These are phyloP conservation scores for Melanotus villosus DNA, from an alignment of 2,888 invertebrate species.

Conservation along the genomic window DNA sequence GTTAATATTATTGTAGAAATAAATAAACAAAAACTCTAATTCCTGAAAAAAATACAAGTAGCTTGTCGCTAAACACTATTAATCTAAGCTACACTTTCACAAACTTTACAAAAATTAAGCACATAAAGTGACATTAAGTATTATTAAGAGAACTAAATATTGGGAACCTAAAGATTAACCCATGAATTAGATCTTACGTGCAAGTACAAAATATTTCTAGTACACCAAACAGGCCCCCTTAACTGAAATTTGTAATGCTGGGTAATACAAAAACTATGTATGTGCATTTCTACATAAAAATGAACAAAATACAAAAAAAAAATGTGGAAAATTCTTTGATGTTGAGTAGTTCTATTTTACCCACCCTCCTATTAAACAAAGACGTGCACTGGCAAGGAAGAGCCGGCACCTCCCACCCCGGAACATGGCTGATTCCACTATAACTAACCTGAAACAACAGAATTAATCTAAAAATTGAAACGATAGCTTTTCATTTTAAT, in stretches of 20 bases:
- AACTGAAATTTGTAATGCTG: not conserved
- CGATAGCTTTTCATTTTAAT: not conserved
- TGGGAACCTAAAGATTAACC: no score
- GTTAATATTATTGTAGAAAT: no score
- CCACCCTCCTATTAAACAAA: constrained; percentile 30
- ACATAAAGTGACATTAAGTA: no score
- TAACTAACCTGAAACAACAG: constrained; percentile 20
- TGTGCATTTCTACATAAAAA: constrained; percentile 25
- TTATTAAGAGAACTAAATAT: no score
- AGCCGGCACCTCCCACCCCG: constrained; percentile 31
- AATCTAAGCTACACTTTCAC: no score
- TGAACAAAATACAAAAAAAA: not conserved
- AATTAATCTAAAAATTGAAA: not conserved
- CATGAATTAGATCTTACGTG: no score
- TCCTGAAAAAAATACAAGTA: no score
- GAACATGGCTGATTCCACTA: constrained; percentile 20
- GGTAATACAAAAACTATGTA: constrained; percentile 17
- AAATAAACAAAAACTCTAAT: no score
- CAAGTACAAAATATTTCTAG: not conserved
- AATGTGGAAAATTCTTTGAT: constrained; percentile 5
- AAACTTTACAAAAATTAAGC: no score
- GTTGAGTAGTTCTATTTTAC: constrained; percentile 24
- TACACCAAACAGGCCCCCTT: constrained; percentile 2
- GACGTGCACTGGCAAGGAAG: constrained; percentile 27
- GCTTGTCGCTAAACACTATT: no score